These are phyloP conservation scores for Synanceia verrucosa DNA, from an alignment of 2,797 vertebrate species.

Conservation along the genomic window DNA sequence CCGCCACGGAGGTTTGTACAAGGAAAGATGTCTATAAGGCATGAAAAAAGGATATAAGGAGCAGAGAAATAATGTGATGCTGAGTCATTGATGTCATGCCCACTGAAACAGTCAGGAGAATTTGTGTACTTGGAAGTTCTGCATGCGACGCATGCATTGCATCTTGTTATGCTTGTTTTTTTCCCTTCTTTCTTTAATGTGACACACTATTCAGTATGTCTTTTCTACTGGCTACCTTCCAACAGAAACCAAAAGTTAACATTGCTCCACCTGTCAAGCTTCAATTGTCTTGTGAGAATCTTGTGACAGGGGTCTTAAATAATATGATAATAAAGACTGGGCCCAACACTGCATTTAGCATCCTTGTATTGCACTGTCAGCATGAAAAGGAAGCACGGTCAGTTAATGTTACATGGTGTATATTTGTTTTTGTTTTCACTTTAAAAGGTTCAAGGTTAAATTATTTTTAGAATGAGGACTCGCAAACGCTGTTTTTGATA, in stretches of 20 bases:
- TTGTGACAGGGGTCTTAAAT: neutral
- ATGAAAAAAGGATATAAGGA: conserved; percentile 2
- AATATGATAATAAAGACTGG: too few relatives aligned
- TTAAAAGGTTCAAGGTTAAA: neutral
- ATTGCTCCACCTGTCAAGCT: neutral
- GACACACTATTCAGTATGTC: neutral
- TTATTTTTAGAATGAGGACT: neutral
- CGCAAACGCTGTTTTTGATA: neutral
- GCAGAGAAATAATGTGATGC: neutral
- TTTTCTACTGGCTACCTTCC: neutral
- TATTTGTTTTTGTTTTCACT: neutral
- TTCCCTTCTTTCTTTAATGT: neutral
- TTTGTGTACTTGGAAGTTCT: neutral
- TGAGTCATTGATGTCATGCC: neutral
- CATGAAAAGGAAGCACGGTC: neutral
- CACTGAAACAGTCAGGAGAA: neutral
- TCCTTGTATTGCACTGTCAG: neutral
- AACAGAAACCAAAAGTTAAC: neutral
- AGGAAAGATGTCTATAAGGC: conserved; percentile 3
- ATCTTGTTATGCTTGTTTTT: neutral
- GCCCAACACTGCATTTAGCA: neutral
- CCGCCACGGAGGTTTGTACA: conserved; percentile 94
- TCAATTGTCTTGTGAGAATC: neutral
- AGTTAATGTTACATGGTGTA: neutral
- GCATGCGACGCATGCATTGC: conserved; percentile 26